A percentile compares a stretch with the other conserved stretches of the same genome.
Evolutionary conservation across 1,140 invertebrate genomes (phyloP).

Genomic region (Paralvinella palmiformis): DNA sequence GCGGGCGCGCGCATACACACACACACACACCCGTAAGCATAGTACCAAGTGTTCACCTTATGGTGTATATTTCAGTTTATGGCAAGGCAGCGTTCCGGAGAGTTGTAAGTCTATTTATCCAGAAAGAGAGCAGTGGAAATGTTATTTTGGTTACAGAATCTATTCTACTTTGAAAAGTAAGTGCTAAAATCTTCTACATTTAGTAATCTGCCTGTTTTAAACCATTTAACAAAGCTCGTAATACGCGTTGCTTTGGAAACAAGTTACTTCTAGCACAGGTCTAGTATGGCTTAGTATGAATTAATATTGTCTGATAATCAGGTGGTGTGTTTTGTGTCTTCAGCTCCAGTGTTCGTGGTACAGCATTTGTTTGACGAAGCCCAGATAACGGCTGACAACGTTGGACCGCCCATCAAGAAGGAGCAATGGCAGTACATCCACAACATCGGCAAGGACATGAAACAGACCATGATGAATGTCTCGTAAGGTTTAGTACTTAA

Average conservation of each 20-base stretch:
- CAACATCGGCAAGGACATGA: conserved; percentile 71
- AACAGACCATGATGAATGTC: conserved; percentile 75
- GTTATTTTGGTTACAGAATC: conserved; percentile 85
- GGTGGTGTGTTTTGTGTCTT: conserved; percentile 22
- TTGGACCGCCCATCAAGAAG: conserved; percentile 73
- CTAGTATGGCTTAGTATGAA: too few species aligned
- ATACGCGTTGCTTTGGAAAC: neutral
- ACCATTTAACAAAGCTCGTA: too few species aligned
- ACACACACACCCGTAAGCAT: too few species aligned
- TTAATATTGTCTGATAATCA: too few species aligned
- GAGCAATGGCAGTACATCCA: conserved; percentile 91
- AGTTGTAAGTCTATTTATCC: conserved; percentile 64
- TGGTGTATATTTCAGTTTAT: conserved; percentile 59
- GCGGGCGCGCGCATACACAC: too few species aligned
- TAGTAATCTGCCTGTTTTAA: too few species aligned
- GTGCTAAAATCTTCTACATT: too few species aligned
- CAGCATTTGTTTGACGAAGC: conserved; percentile 94
- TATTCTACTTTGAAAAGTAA: conserved; percentile 78
- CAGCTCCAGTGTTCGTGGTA: conserved; percentile 85
- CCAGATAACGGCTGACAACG: conserved; percentile 84
- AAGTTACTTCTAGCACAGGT: neutral
- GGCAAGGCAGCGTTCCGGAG: conserved; percentile 73
- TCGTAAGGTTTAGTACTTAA: too few species aligned
- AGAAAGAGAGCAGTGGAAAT: conserved; percentile 72
- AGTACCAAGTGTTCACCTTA: too few species aligned